Base-by-base conservation (phyloP, 2,888 invertebrate genomes). In the Cosmorhoe ocellata region DNA sequence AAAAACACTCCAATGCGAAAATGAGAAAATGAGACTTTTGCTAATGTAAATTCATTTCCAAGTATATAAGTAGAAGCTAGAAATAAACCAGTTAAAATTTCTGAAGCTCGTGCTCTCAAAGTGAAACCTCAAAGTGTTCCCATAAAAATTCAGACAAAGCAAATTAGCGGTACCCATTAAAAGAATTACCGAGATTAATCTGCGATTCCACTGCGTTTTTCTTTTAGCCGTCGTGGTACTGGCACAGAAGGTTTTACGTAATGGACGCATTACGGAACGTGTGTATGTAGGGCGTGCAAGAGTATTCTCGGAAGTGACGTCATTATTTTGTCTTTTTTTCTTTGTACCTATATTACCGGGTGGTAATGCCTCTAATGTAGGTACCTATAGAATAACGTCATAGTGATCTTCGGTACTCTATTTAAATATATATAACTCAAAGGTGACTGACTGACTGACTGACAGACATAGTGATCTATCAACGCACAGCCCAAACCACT, bases 191-290 rank as follows among this genome's bases (percentile, higher is more conserved):
- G 9, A 47, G 47, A 52, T 56, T 53, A 62, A 51, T 61, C 60
- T 59, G 56, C 58, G 59, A 62, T 59, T 43, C 43, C 40, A 41
- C 34, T 46, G 57, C 51, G 52, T 58, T 58, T 24, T 61, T 61
- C 58, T 56, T 59, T 58, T 51, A 56, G 43, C 51, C 47, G 50
- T 36, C 37, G 42, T 30, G 27, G 9, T 4, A 18, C 18, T 18
- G 18, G 18, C 41, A 41, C 56, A 59, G 58, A 51, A 55, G 50
- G 46, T 31, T 51, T 43, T 50, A 48, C 51, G 46, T 61, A 58
- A 61, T 56, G 55, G 52, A 50, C 36, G 43, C 41, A 48, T 44
- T 44, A 50, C 40, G 46, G 51, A 37, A 27, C 24, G 24, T 24
- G 18, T 48, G 43, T 50, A 54, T 54, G 27, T 51, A 30, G 51